phyloP scores from a whole-genome alignment of 2,888 invertebrate species.

The Catotricha subobsoleta region DNA sequence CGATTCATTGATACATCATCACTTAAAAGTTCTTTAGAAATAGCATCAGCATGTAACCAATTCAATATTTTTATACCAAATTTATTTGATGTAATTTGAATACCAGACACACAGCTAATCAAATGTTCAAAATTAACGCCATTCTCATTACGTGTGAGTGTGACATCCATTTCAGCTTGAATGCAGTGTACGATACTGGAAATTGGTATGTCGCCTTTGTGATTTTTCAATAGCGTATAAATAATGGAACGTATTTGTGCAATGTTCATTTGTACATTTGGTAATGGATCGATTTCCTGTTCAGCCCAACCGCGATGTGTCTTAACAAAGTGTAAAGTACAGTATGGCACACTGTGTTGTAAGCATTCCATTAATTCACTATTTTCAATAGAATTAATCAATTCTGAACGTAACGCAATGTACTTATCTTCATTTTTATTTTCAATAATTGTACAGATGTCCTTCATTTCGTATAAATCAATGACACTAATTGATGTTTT shows the following conservation, averaged over 20 bases:
- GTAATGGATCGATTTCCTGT: conserved; percentile 46
- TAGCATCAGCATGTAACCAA: conserved; percentile 1
- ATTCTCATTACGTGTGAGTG: conserved; percentile 28
- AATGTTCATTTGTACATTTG: conserved; percentile 33
- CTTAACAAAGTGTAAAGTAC: conserved; percentile 37
- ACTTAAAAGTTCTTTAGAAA: not conserved
- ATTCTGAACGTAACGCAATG: conserved; percentile 44
- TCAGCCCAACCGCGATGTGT: conserved; percentile 59
- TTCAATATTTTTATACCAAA: conserved; percentile 28
- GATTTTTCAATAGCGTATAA: conserved; percentile 24
- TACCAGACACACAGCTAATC: conserved; percentile 62
- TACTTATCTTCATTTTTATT: conserved; percentile 52
- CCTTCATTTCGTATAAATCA: conserved; percentile 53
- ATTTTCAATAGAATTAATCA: conserved; percentile 35
- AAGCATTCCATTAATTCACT: conserved; percentile 31
- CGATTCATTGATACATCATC: not conserved
- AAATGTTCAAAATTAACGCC: conserved; percentile 83
- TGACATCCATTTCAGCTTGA: conserved; percentile 21
- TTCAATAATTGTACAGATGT: conserved; percentile 56
- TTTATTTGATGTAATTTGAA: conserved; percentile 33
- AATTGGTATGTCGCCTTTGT: conserved; percentile 27
- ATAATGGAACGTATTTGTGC: conserved; percentile 25
- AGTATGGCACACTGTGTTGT: conserved; percentile 38
- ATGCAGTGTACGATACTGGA: conserved; percentile 27
- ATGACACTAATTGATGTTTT: conserved; percentile 50